Percentiles rank a stretch among this genome's conserved stretches.
Conservation (phyloP, 2,888 invertebrate genomes). For the Drosophila atripex region DNA sequence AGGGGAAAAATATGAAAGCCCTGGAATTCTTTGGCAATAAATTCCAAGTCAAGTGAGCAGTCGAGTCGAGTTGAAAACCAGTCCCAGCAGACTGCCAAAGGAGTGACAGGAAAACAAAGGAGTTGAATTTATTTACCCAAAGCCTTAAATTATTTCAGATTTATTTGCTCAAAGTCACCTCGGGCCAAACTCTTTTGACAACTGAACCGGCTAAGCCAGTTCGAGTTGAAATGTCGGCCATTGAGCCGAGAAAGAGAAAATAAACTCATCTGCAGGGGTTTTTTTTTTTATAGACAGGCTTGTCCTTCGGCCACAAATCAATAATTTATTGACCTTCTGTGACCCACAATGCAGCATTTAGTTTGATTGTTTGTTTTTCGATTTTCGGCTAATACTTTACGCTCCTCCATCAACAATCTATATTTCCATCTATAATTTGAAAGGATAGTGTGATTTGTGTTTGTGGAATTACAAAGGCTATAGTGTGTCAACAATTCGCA, state of each 20-base stretch:
- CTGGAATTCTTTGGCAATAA: slow-evolving; percentile 32
- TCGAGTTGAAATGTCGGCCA: slow-evolving; percentile 19
- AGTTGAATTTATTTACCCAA: slow-evolving; percentile 34
- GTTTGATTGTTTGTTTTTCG: slow-evolving; percentile 22
- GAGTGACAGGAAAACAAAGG: slow-evolving; percentile 35
- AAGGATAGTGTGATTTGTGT: slow-evolving; percentile 24
- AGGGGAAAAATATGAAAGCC: slow-evolving; percentile 1
- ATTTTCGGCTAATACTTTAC: slow-evolving; percentile 22
- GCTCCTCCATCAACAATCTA: background rate
- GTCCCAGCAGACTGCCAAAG: slow-evolving; percentile 21
- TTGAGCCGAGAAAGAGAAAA: slow-evolving; percentile 22
- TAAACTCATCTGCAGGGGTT: slow-evolving; percentile 7
- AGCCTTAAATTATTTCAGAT: slow-evolving; percentile 38
- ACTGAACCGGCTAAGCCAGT: slow-evolving; percentile 20
- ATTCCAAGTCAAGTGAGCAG: slow-evolving; percentile 15
- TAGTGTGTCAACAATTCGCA: slow-evolving; percentile 32
- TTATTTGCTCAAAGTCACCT: slow-evolving; percentile 41
- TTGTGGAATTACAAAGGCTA: slow-evolving; percentile 19
- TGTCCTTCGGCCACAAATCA: slow-evolving; percentile 39
- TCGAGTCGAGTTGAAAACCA: slow-evolving; percentile 6
- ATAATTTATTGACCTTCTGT: slow-evolving; percentile 57
- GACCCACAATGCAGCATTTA: slow-evolving; percentile 47
- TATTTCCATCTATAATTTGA: background rate
- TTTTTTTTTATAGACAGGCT: slow-evolving; percentile 7
- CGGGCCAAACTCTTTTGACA: slow-evolving; percentile 35